phyloP scores from a whole-genome alignment of 2,888 invertebrate genomes.

The Melanostoma mellinum region DNA sequence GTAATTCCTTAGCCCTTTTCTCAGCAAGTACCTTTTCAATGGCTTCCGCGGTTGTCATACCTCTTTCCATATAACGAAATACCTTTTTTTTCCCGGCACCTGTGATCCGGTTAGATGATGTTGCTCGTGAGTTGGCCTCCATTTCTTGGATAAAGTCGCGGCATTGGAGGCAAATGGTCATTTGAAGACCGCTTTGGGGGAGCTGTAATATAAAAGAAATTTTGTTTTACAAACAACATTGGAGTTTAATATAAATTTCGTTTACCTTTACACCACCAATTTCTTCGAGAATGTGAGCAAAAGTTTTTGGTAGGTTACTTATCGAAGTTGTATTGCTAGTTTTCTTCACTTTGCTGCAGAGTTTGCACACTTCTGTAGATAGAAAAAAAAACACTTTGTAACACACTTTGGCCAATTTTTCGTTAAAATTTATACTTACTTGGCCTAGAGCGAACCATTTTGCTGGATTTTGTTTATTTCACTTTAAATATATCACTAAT shows the following conservation, averaged over 20 bases:
- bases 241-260: not conserved
- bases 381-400: slow-evolving; percentile 1
- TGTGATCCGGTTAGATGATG: slow-evolving; percentile 41
- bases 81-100: slow-evolving; percentile 55
- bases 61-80: slow-evolving; percentile 62
- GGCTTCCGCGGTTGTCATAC: slow-evolving; percentile 42
- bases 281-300: slow-evolving; percentile 51
- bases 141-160: slow-evolving; percentile 54
- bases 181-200: slow-evolving; percentile 38
- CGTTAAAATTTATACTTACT: slow-evolving; percentile 28
- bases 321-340: slow-evolving; percentile 22
- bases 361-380: slow-evolving; percentile 23
- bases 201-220: slow-evolving; percentile 8
- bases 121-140: slow-evolving; percentile 32
- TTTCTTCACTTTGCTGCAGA: slow-evolving; percentile 45
- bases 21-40: slow-evolving; percentile 58
- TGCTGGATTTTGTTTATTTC: not conserved
- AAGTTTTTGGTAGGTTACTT: slow-evolving; percentile 53
- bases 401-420: not conserved
- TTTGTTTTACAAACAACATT: not conserved
- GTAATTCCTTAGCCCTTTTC: slow-evolving; percentile 48
- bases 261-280: slow-evolving; percentile 56
- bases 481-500: too few relatives aligned
- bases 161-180: slow-evolving; percentile 48
- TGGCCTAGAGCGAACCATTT: slow-evolving; percentile 44